Base-by-base conservation (phyloP, 2,797 vertebrate genomes). In the Sebastes trivittatus region DNA sequence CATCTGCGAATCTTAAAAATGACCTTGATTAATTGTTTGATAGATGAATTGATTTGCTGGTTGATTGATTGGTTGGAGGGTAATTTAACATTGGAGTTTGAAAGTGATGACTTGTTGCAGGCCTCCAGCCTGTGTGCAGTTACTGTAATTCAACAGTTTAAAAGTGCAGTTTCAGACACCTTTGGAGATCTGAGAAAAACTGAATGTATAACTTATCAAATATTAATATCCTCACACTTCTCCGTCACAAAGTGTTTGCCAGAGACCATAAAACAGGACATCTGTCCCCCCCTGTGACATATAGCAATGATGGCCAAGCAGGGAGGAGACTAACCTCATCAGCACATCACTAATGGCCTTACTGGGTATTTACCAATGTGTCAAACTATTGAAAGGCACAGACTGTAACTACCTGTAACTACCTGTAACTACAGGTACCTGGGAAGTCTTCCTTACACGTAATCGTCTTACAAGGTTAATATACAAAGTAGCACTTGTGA, bases 231-330 rank as follows among this genome's bases (percentile, higher is more conserved):
- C 22, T 73, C 25, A 22, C 54, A 25, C 18, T 20, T 52, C 54
- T 75, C 58, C 18, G 55, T 38, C 30, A 27, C 7, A 64, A 67
- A 27, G n/a, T 55, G 11, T 70, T 22, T 76, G 62, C 59, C 36
- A 70, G 30, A 82, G 25, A 34, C 73, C 10, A 42, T 85, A 74
- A 79, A 81, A 14, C 60, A 34, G 46, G 46, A 76, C 84, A 87
- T 77, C 81, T 87, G 84, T 72, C 71, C 66, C 72, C 80, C 36
- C 75, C 49, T 68, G 69, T 78, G 77, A 75, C 69, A 75, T 13
- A 22, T 29, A 34, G 69, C 36, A 58, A 11, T 6, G 42, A 77
- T 34, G 38, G 58, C 65, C 55, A 67, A 52, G 4, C n/a, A 25
- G 63, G 16, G 52, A n/a, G 38, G 54, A 73, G 5, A 42, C 30